Base-by-base conservation (phyloP, 2,113 vertebrate genomes). In the Aegotheles bennettii region DNA sequence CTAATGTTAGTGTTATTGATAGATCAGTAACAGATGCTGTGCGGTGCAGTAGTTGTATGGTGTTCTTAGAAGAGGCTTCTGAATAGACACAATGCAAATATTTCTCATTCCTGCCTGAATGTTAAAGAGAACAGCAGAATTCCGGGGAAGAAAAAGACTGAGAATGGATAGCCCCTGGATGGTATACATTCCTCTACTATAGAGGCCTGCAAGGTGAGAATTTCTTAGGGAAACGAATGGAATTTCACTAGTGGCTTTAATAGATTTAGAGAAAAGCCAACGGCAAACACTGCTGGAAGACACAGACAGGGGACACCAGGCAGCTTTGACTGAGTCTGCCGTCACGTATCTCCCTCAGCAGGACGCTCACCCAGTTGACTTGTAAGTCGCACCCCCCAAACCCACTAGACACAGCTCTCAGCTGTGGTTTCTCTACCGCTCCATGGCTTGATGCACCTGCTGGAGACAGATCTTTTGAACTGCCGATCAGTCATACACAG, bases 111-210 rank as follows among this genome's bases (percentile, higher is more conserved):
- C 50, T 94, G 10, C 63, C n/a, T 71, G 42, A 69, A 57, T 5
- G 28, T 69, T 70, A 54, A 59, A 74, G 33, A 70, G 42, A 85
- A 36, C 15, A 87, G 65, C n/a, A 74, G 57, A 87, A 61, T 35
- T 5, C 61, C 4, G 6, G 11, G 8, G 0, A 0, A 3, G 1
- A 3, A 2, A 43, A 84, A 14, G 26, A 26, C 29, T 54, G 26
- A 57, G 54, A 57, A 53, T 19, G 16, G 11, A n/a, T 25, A 33
- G 60, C 23, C 7, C 31, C 40, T 31, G 23, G 23, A 10, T 42
- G 16, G 16, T 51, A 12, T 40, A 17, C 3, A 3, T 28, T 76
- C 9, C 48, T 56, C 31, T 56, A 17, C 28, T 21, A 4, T 2
- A 36, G 54, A 57, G 73, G 8, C 8, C 36, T 77, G 50, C n/a